Conservation (phyloP, 1,140 invertebrate genomes). For the Grapholita molesta region DNA sequence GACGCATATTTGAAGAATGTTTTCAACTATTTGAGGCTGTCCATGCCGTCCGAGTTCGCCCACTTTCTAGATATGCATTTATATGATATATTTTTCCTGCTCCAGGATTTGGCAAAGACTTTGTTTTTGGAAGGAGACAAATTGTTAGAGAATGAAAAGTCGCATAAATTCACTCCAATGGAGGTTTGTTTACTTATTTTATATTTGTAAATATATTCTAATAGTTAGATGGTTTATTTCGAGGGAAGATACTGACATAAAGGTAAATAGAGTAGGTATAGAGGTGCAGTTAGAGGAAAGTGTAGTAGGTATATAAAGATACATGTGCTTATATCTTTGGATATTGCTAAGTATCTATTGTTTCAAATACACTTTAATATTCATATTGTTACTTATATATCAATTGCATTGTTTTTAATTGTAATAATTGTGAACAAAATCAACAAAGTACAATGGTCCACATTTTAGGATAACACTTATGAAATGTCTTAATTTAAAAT, state of each 20-base stretch:
- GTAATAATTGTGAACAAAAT: too few species aligned
- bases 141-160: slow-evolving; percentile 79
- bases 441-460: too few species aligned
- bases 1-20: slow-evolving; percentile 90
- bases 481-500: too few species aligned
- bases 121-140: slow-evolving; percentile 85
- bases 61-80: slow-evolving; percentile 89
- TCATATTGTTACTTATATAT: too few species aligned
- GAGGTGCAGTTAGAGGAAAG: too few species aligned
- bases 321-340: too few species aligned
- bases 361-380: too few species aligned
- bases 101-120: slow-evolving; percentile 87
- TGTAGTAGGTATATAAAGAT: too few species aligned
- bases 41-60: slow-evolving; percentile 87
- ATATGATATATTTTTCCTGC: slow-evolving; percentile 90
- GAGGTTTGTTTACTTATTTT: slow-evolving; percentile 79
- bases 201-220: background rate
- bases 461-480: too few species aligned
- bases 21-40: slow-evolving; percentile 84
- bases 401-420: too few species aligned
- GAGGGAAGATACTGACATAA: background rate
- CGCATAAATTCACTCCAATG: slow-evolving; percentile 84
- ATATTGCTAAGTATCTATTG: too few species aligned
- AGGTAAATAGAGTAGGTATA: background rate
- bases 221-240: background rate